Evolutionary conservation across 1,140 invertebrate genomes (phyloP), one percentile per base, ranked within the genome.

Genomic region (Zophobas morio): DNA sequence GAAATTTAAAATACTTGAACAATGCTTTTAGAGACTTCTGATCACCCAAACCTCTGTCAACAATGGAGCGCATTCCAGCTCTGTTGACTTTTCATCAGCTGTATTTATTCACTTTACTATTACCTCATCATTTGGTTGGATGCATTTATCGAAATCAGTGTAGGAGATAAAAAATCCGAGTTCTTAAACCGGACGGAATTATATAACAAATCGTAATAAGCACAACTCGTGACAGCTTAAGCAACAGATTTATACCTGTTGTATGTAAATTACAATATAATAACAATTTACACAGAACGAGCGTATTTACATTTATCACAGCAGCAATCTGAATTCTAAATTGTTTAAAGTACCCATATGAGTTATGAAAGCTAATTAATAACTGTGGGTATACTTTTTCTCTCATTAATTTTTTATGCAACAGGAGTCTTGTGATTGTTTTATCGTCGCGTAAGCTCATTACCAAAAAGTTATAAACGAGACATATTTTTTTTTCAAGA

Each of bases 61-160:
- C 80, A 66, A 34, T 63, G 49, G 6, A 46, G 6, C 42, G 78
- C 78, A 76, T 78, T 81, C 80, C 78, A 53, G 60, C 57, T 46
- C 75, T 81, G 77, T 81, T 81, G 80, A 81, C 79, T 81, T 80
- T 74, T 79, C 75, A 80, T 81, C 80, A 81, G 80, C 80, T 81
- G 80, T 81, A 78, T 81, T 81, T 81, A 47, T 77, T 78, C 79
- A 57, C 74, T 81, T 79, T 47, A 70, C 73, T 74, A 80, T 80
- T 81, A 77, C 77, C 79, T 81, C 79, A 76, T 81, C 73, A 80
- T 71, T 78, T 75, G 77, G 75, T 60, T 75, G 76, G 57, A 71
- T 79, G 75, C 74, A 74, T 71, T 74, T 63, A 76, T 76, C 78
- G 57, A 60, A 47, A 70, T 46, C 63, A 70, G 63, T 70, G 63